Evolutionary conservation across 2,797 vertebrate genomes (phyloP).

Genomic region (Xiphophorus birchmanni): DNA sequence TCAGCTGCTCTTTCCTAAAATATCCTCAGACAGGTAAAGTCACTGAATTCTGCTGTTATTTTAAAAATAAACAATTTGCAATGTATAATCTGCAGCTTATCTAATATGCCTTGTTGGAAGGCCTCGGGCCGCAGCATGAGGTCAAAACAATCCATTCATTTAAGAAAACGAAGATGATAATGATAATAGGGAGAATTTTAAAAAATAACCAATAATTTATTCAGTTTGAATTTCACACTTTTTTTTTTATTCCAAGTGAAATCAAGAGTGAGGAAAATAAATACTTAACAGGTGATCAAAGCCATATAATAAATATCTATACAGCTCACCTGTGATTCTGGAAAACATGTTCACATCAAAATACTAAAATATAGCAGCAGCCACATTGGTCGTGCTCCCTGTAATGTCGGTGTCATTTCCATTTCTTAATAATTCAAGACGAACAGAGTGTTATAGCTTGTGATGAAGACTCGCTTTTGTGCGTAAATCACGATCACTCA

Average conservation of each 20-base stretch:
- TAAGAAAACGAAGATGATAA: neutral
- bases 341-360: slow-evolving; percentile 73
- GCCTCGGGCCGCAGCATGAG: neutral
- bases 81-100: neutral
- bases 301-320: slow-evolving; percentile 44
- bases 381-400: slow-evolving; percentile 57
- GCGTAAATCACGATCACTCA: slow-evolving; percentile 50
- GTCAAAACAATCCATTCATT: neutral
- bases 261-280: slow-evolving; percentile 65
- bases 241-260: slow-evolving; percentile 72
- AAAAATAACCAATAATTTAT: slow-evolving; percentile 81
- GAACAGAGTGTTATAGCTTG: slow-evolving; percentile 51
- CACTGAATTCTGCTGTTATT: neutral
- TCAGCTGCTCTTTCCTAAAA: neutral
- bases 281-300: slow-evolving; percentile 57
- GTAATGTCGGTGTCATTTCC: slow-evolving; percentile 51
- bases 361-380: slow-evolving; percentile 78
- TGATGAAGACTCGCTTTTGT: slow-evolving; percentile 54
- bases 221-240: slow-evolving; percentile 77
- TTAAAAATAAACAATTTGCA: neutral
- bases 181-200: slow-evolving; percentile 42
- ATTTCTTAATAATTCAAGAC: slow-evolving; percentile 55
- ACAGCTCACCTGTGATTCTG: slow-evolving; percentile 53
- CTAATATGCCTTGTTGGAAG: neutral
- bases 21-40: neutral